Base-by-base conservation (phyloP, 2,888 invertebrate genomes). In the Ennomos fuscantarius region DNA sequence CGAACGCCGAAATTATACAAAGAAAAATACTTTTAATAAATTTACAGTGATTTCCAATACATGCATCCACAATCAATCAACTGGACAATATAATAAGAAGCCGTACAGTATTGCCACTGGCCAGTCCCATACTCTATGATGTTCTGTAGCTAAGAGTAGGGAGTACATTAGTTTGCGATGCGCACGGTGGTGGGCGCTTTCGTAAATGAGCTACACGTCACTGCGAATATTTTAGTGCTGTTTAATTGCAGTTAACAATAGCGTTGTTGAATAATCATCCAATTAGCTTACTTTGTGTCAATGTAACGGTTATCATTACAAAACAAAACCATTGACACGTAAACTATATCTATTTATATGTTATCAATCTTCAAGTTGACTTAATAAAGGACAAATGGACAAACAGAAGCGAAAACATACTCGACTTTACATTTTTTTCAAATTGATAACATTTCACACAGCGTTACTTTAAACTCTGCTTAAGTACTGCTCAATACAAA, bases 161-260 rank as follows among this genome's bases (percentile, higher is more conserved):
- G n/a, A n/a, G 32, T 47, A 39, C 47, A 47, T 47, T 47, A 39
- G 39, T 80, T 83, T 77, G 78, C 73, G 73, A 79, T 79, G 78
- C 76, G 74, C 24, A 76, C 69, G 63, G 63, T 66, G 49, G 52
- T 52, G 50, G 42, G 37, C 54, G 55, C 49, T 54, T 57, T 57
- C 56, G 35, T 56, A 45, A 48, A 52, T 56, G 45, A 52, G 47
- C 37, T 39, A 39, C 37, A 47, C 13, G 32, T 39, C 9, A 37
- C 35, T 11, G 2, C 36, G 45, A 35, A 46, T 24, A 36, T 45
- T 35, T 34, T 35, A 10, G 43, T 8, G 41, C 24, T 13, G 9
- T 13, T 15, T 40, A 31, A 33, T 9, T 43, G 43, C 43, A 43
- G 43, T 33, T 9, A 1, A 33, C 2, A 8, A 12, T 12, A 33